Conservation (phyloP, 2,797 vertebrate species). For the Adrianichthys oophorus region DNA sequence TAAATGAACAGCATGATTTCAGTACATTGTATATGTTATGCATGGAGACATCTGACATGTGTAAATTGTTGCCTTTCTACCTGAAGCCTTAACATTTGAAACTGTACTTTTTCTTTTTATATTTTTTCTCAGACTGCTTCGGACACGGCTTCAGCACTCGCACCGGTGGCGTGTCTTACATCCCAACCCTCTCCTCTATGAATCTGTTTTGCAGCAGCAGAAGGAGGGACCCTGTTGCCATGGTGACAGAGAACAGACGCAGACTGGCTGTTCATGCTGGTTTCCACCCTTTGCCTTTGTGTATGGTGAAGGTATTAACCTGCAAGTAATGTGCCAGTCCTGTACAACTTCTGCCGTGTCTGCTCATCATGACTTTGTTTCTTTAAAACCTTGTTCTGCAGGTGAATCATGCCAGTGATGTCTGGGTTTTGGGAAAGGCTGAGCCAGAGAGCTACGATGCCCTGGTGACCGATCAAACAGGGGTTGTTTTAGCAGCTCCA, state of each 20-base stretch:
- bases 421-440: slow-evolving; percentile 83
- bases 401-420: slow-evolving; percentile 83
- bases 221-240: slow-evolving; percentile 80
- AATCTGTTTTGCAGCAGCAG: slow-evolving; percentile 90
- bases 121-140: slow-evolving; percentile 70
- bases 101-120: background rate
- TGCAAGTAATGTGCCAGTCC: no score
- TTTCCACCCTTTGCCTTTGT: slow-evolving; percentile 81
- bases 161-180: slow-evolving; percentile 85
- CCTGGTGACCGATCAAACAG: slow-evolving; percentile 82
- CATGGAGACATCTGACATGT: no score
- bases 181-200: slow-evolving; percentile 85
- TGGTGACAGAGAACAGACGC: slow-evolving; percentile 88
- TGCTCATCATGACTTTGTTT: background rate
- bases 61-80: no score
- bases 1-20: no score
- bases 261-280: slow-evolving; percentile 83
- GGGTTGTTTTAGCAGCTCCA: slow-evolving; percentile 85
- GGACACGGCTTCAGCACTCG: slow-evolving; percentile 92
- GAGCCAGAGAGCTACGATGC: slow-evolving; percentile 88
- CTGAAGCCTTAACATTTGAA: no score
- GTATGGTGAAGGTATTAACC: slow-evolving; percentile 81
- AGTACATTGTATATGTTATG: no score
- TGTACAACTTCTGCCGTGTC: no score
- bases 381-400: slow-evolving; percentile 48